These are phyloP conservation scores for Allobates femoralis DNA, from an alignment of 2,797 vertebrate genomes.

Conservation along the genomic window DNA sequence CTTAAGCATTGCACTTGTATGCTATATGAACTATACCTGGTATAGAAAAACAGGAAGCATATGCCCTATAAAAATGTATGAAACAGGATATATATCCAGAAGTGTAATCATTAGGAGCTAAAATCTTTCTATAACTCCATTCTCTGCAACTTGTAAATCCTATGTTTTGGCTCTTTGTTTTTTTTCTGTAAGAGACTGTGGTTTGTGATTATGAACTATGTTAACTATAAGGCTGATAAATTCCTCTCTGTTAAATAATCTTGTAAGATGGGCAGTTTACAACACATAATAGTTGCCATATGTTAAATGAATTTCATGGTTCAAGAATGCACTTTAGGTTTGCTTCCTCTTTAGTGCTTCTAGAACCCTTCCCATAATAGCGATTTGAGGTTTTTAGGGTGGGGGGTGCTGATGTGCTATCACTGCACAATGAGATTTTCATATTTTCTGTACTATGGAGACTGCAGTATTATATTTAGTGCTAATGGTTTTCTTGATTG, in stretches of 20 bases:
- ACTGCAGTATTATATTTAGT: slow-evolving; percentile 41
- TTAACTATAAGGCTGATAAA: slow-evolving; percentile 62
- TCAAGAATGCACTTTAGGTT: slow-evolving; percentile 61
- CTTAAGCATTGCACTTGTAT: slow-evolving; percentile 13
- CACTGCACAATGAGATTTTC: slow-evolving; percentile 52
- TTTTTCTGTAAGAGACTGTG: slow-evolving; percentile 56
- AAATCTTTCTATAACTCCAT: slow-evolving; percentile 35
- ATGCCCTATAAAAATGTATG: slow-evolving; percentile 59
- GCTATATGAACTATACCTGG: slow-evolving; percentile 19
- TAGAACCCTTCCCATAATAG: slow-evolving; percentile 37
- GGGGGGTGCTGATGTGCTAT: slow-evolving; percentile 34
- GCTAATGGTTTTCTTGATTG: slow-evolving; percentile 60
- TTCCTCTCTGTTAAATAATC: slow-evolving; percentile 61
- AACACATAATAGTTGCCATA: slow-evolving; percentile 60
- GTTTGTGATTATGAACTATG: slow-evolving; percentile 62
- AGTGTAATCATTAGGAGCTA: slow-evolving; percentile 53
- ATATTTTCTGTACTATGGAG: slow-evolving; percentile 37
- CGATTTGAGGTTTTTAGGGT: slow-evolving; percentile 47
- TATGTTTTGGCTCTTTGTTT: slow-evolving; percentile 57
- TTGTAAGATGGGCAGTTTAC: slow-evolving; percentile 63
- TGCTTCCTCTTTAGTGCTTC: slow-evolving; percentile 39
- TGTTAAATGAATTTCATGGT: slow-evolving; percentile 63
- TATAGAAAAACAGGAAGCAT: slow-evolving; percentile 57
- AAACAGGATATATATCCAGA: slow-evolving; percentile 57
- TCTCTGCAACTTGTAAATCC: slow-evolving; percentile 59